Conservation (phyloP, 2,797 vertebrate species). For the Spea hammondii region DNA sequence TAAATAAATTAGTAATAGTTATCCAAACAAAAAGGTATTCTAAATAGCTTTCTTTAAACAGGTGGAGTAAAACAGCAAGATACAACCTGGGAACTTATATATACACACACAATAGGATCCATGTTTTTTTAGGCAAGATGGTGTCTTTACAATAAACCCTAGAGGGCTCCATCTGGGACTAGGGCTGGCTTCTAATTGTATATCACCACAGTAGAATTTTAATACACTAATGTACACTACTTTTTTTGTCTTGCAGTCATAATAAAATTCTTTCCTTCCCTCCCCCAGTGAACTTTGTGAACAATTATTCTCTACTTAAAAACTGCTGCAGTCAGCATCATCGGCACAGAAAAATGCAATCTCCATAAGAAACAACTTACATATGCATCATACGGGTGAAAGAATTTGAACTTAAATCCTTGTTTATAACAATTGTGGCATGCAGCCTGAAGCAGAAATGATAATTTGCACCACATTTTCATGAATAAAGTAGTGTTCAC, state of each 20-base stretch:
- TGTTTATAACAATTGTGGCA: constrained; percentile 64
- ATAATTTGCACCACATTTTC: constrained; percentile 67
- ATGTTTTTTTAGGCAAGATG: no score
- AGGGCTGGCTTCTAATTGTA: no score
- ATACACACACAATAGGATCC: no score
- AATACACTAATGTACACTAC: not conserved
- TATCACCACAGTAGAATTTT: no score
- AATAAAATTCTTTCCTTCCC: constrained; percentile 51
- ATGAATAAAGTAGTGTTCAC: constrained; percentile 55
- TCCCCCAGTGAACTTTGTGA: constrained; percentile 52
- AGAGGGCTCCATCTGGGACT: no score
- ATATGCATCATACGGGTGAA: constrained; percentile 57
- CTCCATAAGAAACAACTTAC: constrained; percentile 61
- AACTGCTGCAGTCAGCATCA: constrained; percentile 61
- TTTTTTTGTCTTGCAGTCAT: constrained; percentile 46
- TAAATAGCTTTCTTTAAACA: no score
- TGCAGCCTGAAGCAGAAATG: constrained; percentile 61
- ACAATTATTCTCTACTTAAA: constrained; percentile 56
- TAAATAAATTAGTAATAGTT: no score
- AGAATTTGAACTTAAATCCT: constrained; percentile 65
- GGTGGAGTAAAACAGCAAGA: no score
- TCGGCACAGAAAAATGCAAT: constrained; percentile 56
- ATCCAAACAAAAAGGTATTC: no score
- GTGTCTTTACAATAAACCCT: no score
- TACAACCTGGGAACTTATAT: no score